phyloP scores from a whole-genome alignment of 2,113 vertebrate species.

The Anhinga rufa region DNA sequence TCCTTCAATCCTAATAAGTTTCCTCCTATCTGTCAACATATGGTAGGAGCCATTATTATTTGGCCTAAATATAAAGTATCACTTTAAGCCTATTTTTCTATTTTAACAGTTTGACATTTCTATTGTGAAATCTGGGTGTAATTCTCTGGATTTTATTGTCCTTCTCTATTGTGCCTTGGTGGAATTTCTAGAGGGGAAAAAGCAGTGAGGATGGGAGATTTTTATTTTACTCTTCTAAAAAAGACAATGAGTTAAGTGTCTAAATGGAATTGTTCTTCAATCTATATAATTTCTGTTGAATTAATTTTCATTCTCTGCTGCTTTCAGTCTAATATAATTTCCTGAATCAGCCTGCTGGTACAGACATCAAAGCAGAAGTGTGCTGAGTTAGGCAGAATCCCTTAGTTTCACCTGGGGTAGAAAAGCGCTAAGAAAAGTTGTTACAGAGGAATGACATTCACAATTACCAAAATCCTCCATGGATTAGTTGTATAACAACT shows the following conservation, averaged over 20 bases:
- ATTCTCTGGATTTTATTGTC: slow-evolving; percentile 36
- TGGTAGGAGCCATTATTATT: neutral
- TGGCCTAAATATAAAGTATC: slow-evolving; percentile 6
- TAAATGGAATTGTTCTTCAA: neutral
- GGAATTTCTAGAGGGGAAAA: slow-evolving; percentile 29
- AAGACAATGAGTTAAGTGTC: neutral
- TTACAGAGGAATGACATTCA: neutral
- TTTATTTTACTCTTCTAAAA: neutral
- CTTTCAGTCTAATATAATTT: slow-evolving; percentile 18
- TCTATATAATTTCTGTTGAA: neutral
- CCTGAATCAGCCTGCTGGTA: neutral
- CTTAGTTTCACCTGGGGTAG: neutral
- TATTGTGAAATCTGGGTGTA: slow-evolving; percentile 40
- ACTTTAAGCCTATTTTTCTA: slow-evolving; percentile 18
- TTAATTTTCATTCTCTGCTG: neutral
- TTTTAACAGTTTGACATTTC: slow-evolving; percentile 26
- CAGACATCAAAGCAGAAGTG: neutral
- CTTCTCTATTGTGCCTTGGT: neutral
- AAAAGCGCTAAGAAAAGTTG: neutral
- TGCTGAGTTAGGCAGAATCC: neutral
- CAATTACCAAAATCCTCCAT: neutral
- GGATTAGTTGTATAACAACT: neutral
- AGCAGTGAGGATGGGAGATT: neutral
- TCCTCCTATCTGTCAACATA: slow-evolving; percentile 26
- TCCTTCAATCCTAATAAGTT: neutral